Base-by-base conservation (phyloP, 1,140 invertebrate species). In the Drosophila novamexicana region DNA sequence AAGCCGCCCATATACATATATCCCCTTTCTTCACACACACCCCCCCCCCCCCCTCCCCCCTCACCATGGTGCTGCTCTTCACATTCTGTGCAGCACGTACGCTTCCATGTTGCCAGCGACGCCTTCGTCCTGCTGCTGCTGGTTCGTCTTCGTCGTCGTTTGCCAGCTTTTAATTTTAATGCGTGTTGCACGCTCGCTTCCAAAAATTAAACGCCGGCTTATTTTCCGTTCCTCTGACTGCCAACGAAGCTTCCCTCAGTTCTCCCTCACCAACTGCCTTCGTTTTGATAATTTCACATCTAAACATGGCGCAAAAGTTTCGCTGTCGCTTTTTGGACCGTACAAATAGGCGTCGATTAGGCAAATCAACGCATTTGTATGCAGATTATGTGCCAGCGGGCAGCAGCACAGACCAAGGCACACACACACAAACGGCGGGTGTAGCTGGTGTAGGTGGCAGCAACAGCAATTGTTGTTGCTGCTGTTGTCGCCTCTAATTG, bases 351-450 rank as follows among this genome's bases (percentile, higher is more conserved):
- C 83, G 83, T 88, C 79, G 83, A 89, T 88, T 88, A 88, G 84
- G 83, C 83, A 88, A 88, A 88, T 88, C 83, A 88, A 88, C 83
- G 84, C 83, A 88, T 88, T 88, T 88, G 83, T 88, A 88, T 88
- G 83, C 83, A 88, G 83, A 88, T 86, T 86, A 86, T 88, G 82
- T 86, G 82, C 83, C 75, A 80, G 68, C 79, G 56, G 61, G 65
- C 73, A 64, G 40, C 68, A 40, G 52, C 34, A 44, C 29, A 68
- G 45, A 61, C 36, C 42, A 4, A 29, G 22, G 22, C 22, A 29
- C 22, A 29, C 22, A 0, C 22, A 29, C 22, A 29, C 22, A 29
- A 36, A 36, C 6, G 12, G 56, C 10, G 18, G 32, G 37, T 37
- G 29, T 9, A 6, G 10, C 4, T n/a, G 12, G 16, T 14, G 34